phyloP scores from a whole-genome alignment of 2,797 vertebrate genomes.

The Sebastolobus alascanus region DNA sequence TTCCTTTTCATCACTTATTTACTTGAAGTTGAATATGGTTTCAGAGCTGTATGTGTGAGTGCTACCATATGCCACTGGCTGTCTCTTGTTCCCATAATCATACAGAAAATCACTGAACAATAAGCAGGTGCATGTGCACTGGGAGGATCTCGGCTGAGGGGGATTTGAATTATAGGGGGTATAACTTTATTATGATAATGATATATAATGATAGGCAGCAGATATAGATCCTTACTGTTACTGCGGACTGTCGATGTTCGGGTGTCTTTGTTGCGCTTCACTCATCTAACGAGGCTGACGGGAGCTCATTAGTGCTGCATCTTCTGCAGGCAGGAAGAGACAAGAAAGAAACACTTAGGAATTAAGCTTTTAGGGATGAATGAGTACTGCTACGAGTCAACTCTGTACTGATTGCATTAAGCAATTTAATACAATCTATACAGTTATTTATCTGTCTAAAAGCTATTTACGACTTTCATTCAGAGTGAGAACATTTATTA shows the following conservation, averaged over 20 bases:
- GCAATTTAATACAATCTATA: neutral
- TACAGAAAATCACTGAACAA: conserved; percentile 6
- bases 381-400: neutral
- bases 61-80: neutral
- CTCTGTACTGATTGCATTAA: conserved; percentile 9
- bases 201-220: conserved; percentile 10
- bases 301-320: conserved; percentile 60
- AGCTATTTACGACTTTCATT: neutral
- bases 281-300: conserved; percentile 68
- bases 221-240: conserved; percentile 63
- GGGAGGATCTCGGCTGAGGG: neutral
- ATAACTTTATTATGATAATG: neutral
- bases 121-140: neutral
- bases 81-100: conserved; percentile 7
- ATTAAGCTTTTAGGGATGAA: conserved; percentile 22
- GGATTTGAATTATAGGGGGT: neutral
- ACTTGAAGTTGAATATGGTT: neutral
- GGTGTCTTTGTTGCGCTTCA: conserved; percentile 55
- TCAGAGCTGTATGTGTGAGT: conserved; percentile 15
- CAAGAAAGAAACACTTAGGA: conserved; percentile 12
- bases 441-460: neutral
- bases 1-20: neutral
- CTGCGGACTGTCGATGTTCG: conserved; percentile 57
- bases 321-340: conserved; percentile 51
- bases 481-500: neutral